These are phyloP conservation scores for Drosophila recens DNA, from an alignment of 2,888 invertebrate genomes.

Conservation along the genomic window DNA sequence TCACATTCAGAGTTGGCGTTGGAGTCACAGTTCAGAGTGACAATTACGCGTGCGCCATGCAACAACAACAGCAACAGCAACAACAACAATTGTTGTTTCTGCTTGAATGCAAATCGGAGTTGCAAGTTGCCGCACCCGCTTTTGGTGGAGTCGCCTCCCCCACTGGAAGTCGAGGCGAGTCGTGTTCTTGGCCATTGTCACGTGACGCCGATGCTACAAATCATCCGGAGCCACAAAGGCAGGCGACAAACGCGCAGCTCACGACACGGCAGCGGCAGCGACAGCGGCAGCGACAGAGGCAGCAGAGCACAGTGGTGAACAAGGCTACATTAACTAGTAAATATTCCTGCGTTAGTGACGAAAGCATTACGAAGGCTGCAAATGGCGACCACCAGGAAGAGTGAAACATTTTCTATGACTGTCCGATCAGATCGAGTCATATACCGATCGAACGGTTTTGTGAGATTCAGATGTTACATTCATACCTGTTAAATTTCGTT, in stretches of 20 bases:
- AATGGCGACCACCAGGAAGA: no score
- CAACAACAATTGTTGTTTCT: constrained; percentile 25
- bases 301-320: neutral
- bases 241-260: constrained; percentile 82
- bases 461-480: no score
- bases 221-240: constrained; percentile 74
- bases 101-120: constrained; percentile 63
- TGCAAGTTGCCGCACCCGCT: constrained; percentile 20
- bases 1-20: constrained; percentile 29
- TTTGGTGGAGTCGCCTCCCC: constrained; percentile 2
- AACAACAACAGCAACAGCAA: constrained; percentile 25
- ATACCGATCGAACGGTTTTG: no score
- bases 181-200: constrained; percentile 85
- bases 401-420: no score
- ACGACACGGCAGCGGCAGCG: constrained; percentile 61
- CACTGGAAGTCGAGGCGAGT: constrained; percentile 42
- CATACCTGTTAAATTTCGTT: no score
- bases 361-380: no score
- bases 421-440: no score
- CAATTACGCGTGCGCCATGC: constrained; percentile 74
- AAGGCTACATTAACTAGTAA: neutral
- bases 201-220: constrained; percentile 85
- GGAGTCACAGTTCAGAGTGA: constrained; percentile 67
- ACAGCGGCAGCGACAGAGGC: neutral
- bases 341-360: neutral